Percentiles rank a stretch among this genome's conserved stretches.
Conservation (phyloP, 2,113 vertebrate genomes). For the Grallaria varia region DNA sequence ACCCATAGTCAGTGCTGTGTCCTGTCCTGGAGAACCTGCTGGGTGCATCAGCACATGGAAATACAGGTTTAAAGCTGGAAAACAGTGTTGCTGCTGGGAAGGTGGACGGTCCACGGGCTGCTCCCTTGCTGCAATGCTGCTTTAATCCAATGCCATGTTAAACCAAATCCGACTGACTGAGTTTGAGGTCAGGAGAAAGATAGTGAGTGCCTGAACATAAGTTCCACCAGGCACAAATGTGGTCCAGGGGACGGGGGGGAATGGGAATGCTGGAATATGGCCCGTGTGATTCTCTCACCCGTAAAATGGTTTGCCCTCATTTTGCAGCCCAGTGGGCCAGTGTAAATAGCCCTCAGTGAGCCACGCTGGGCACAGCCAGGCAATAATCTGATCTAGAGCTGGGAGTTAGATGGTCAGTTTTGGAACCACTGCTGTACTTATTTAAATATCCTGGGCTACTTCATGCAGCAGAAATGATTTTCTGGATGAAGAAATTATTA, state of each 20-base stretch:
- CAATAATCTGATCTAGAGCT: not conserved
- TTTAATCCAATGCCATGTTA: not conserved
- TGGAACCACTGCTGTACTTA: not conserved
- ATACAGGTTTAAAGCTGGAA: rapidly evolving
- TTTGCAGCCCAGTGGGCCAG: not conserved
- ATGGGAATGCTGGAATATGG: not conserved
- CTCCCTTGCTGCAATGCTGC: not conserved
- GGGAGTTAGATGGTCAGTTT: not conserved
- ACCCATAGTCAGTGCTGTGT: not conserved
- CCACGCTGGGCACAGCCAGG: not conserved
- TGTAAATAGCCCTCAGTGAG: not conserved
- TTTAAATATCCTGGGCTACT: not conserved
- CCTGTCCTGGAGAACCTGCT: not conserved
- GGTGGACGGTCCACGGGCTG: not conserved
- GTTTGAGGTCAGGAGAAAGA: not conserved
- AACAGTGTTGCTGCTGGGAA: not conserved
- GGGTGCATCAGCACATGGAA: not conserved
- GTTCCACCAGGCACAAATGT: not conserved
- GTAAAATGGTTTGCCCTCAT: not conserved
- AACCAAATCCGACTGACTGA: not conserved
- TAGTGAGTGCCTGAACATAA: rapidly evolving
- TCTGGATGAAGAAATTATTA: not conserved
- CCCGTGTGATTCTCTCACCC: not conserved
- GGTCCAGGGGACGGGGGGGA: not conserved
- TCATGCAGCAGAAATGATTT: not conserved